These are phyloP conservation scores for Parnassius mnemosyne DNA, from an alignment of 2,888 invertebrate species.

Conservation along the genomic window DNA sequence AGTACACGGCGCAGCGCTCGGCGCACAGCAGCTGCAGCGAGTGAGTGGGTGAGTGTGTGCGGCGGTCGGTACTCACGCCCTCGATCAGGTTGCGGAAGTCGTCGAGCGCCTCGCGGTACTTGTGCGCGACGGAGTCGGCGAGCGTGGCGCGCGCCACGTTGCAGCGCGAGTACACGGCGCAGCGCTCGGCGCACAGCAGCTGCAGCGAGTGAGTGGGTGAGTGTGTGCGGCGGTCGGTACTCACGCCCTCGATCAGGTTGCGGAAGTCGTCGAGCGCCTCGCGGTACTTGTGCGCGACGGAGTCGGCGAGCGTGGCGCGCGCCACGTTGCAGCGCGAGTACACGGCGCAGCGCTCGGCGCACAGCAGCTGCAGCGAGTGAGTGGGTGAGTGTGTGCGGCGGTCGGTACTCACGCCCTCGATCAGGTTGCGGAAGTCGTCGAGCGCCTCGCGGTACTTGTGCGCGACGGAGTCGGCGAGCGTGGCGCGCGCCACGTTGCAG, in stretches of 20 bases:
- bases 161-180: conserved; percentile 93
- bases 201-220: too few relatives aligned
- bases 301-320: conserved; percentile 94
- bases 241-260: conserved; percentile 83
- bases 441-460: conserved; percentile 85
- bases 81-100: conserved; percentile 89
- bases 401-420: conserved; percentile 75
- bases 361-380: conserved; percentile 90
- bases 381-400: background rate
- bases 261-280: conserved; percentile 94
- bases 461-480: conserved; percentile 94
- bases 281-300: conserved; percentile 85
- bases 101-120: conserved; percentile 86
- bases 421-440: conserved; percentile 89
- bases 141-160: conserved; percentile 95
- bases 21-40: conserved; percentile 93
- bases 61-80: conserved; percentile 59
- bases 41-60: too few relatives aligned
- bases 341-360: conserved; percentile 92
- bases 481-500: conserved; percentile 94
- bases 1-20: conserved; percentile 92
- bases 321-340: conserved; percentile 95
- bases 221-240: too few relatives aligned
- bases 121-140: conserved; percentile 93
- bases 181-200: conserved; percentile 91